Evolutionary conservation across 64 coral and sea anemone genomes (phyloP), one percentile per base, ranked within the genome.

Genomic region (Stichodactyla helianthus): DNA sequence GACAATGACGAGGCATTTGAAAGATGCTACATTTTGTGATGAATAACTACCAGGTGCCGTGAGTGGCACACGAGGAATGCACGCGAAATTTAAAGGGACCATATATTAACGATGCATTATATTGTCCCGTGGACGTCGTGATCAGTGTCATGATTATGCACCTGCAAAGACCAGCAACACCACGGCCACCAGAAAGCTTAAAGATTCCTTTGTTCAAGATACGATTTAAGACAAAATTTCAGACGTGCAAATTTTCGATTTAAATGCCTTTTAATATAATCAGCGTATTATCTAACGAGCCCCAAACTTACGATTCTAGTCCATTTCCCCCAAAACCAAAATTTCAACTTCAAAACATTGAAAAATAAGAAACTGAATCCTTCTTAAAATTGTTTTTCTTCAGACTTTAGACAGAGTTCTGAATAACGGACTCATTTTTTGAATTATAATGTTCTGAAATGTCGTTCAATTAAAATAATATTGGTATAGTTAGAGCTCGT

Each of bases 71-170:
- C 78, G 78, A 81, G 78, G 78, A 44, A 81, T 81, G 16, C 78
- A 81, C 78, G 78, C 78, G 78, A 81, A 81, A 51, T 81, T 81
- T 81, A 81, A 81, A 81, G 51, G 17, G 68, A 74, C 68, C 23
- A 74, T 23, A 31, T 31, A 31, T 74, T 74, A 4, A n/a, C 10
- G 68, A 54, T 52, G 78, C 78, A 81, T 52, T 15, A 7, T 51
- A 81, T 18, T 81, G 78, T 81, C 15, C 50, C 51, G 22, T 79
- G 77, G 26, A 2, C 15, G 52, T 54, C 52, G 50, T 5, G 17
- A 52, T 81, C 68, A 74, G 13, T 74, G 68, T 74, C 22, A 31
- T 31, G 22, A 13, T 13, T 35, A 31, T 81, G 78, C 78, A 81
- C n/a, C n/a, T 81, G 78, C 78, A 81, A 18, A 5, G 17, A n/a